A percentile compares a stretch with the other conserved stretches of the same genome.
phyloP scores from a whole-genome alignment of 1,140 invertebrate genomes.

The Drosophila albomicans region DNA sequence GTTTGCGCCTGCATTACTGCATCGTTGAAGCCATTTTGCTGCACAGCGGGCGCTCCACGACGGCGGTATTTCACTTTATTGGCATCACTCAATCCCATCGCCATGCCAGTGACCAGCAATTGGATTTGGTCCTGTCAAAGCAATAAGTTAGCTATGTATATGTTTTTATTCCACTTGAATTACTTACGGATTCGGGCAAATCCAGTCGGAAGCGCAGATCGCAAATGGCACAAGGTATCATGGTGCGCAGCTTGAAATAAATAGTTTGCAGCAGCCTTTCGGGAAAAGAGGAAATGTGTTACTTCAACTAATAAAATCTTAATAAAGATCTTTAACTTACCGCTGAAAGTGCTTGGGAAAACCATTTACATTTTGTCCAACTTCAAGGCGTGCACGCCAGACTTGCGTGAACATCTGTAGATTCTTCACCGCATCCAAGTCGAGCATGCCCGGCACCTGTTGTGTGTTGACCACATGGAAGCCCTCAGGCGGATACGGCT shows the following conservation, averaged over 20 bases:
- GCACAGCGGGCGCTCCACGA: conserved; percentile 47
- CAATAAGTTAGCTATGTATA: not conserved
- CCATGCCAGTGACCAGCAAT: conserved; percentile 91
- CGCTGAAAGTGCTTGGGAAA: conserved; percentile 87
- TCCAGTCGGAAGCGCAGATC: conserved; percentile 92
- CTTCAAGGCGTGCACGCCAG: conserved; percentile 90
- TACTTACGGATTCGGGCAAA: conserved; percentile 89
- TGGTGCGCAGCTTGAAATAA: conserved; percentile 93
- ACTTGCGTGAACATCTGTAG: conserved; percentile 96
- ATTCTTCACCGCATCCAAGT: conserved; percentile 89
- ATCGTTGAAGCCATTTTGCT: conserved; percentile 68
- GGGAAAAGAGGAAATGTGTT: not conserved
- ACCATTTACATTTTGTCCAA: conserved; percentile 87
- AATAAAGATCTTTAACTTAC: conserved; percentile 26
- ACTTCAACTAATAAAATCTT: not conserved
- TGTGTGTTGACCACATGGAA: conserved; percentile 95
- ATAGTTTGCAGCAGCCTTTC: conserved; percentile 88
- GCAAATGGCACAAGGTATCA: conserved; percentile 93
- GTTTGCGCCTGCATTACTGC: conserved; percentile 19
- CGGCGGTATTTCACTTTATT: conserved; percentile 85
- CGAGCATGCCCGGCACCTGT: conserved; percentile 90
- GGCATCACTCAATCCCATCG: conserved; percentile 89
- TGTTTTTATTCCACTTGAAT: not conserved
- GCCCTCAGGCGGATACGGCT: conserved; percentile 91
- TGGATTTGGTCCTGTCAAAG: conserved; percentile 92